Evolutionary conservation across 2,888 invertebrate species (phyloP).

Genomic region (Mythimna loreyi): DNA sequence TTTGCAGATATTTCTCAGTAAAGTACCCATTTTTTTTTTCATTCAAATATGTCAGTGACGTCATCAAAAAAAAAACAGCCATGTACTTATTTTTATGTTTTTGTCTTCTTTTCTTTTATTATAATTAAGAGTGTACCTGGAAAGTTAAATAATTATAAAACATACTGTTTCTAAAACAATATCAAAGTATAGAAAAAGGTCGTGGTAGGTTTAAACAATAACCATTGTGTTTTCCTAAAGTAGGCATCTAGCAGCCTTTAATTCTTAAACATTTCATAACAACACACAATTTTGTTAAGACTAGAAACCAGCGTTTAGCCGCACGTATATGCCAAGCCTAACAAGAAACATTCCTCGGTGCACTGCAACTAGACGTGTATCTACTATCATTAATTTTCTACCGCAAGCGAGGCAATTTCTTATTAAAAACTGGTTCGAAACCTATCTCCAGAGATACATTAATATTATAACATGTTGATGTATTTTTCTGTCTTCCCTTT

Average conservation of each 20-base stretch:
- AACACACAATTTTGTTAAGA: constrained; percentile 37
- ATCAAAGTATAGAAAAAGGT: background rate
- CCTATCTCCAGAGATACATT: constrained; percentile 68
- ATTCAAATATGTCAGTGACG: background rate
- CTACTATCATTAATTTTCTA: constrained; percentile 79
- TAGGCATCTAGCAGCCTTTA: constrained; percentile 8
- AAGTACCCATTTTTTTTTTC: background rate
- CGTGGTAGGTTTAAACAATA: background rate
- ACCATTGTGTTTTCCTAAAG: constrained; percentile 15
- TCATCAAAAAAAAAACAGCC: background rate
- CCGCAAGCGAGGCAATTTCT: constrained; percentile 76
- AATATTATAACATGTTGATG: constrained; percentile 64
- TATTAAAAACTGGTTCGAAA: constrained; percentile 80
- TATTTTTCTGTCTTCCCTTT: constrained; percentile 65
- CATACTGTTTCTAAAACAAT: background rate
- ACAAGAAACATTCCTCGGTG: constrained; percentile 62
- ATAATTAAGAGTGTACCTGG: no score
- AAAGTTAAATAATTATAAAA: no score
- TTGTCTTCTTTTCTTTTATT: no score
- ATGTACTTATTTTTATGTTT: no score
- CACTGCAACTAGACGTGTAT: constrained; percentile 63
- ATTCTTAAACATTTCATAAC: constrained; percentile 32
- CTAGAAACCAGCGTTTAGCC: constrained; percentile 35
- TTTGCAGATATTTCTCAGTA: no score
- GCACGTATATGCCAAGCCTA: constrained; percentile 50